Evolutionary conservation across 1,140 invertebrate genomes (phyloP).

Genomic region (Neodiprion fabricii): DNA sequence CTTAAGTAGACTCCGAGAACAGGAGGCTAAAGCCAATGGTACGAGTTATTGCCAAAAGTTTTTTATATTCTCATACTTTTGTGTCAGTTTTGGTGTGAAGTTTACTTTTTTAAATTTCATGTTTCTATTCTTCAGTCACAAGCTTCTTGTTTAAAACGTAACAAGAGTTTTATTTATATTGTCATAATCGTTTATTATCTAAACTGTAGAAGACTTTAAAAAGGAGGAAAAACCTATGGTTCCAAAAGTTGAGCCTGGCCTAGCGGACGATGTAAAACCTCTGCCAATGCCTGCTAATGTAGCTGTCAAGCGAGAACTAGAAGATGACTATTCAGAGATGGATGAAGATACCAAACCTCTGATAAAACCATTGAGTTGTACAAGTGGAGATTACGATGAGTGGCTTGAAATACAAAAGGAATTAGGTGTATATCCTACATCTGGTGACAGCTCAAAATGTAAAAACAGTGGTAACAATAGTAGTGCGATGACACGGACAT

Average conservation of each 20-base stretch:
- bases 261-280: conserved; percentile 41
- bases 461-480: conserved; percentile 41
- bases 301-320: conserved; percentile 55
- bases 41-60: conserved; percentile 10
- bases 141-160: not conserved
- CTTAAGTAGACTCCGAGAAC: conserved; percentile 64
- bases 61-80: conserved; percentile 8
- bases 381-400: conserved; percentile 67
- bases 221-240: conserved; percentile 57
- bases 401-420: conserved; percentile 76
- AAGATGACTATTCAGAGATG: conserved; percentile 52
- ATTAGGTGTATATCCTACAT: conserved; percentile 61
- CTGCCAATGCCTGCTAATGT: conserved; percentile 37
- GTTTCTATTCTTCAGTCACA: conserved; percentile 3
- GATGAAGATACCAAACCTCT: conserved; percentile 48
- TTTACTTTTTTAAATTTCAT: not conserved
- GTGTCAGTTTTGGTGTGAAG: not conserved
- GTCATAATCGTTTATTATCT: conserved; percentile 7
- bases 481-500: conserved; percentile 28
- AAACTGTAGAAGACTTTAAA: conserved; percentile 51
- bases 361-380: conserved; percentile 49
- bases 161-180: conserved; percentile 12
- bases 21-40: conserved; percentile 56
- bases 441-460: conserved; percentile 45
- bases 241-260: conserved; percentile 54